Evolutionary conservation across 2,113 vertebrate species (phyloP).

Genomic region (Dicerorhinus sumatrensis): DNA sequence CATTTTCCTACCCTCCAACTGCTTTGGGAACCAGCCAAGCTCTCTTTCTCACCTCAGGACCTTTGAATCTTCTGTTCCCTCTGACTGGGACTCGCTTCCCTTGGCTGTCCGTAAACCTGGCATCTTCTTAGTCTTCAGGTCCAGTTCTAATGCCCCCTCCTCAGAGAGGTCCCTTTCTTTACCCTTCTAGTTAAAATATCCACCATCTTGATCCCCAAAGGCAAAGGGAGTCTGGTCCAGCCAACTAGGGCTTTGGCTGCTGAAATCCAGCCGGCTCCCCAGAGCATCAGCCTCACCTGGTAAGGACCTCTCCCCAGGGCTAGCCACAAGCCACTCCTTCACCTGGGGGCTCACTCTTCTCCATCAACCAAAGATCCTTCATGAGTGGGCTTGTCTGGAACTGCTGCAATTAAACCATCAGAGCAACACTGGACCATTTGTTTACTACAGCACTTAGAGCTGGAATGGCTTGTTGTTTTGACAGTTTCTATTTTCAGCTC

Average conservation of each 20-base stretch:
- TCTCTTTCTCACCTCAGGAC: background rate
- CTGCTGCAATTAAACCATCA: conserved; percentile 61
- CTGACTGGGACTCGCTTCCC: background rate
- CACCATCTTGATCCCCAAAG: background rate
- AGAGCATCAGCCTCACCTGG: background rate
- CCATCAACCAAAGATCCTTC: conserved; percentile 43
- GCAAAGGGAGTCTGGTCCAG: background rate
- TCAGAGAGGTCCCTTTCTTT: background rate
- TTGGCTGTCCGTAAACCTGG: background rate
- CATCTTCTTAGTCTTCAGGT: background rate
- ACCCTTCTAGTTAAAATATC: background rate
- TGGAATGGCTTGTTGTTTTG: conserved; percentile 74
- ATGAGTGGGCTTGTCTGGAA: conserved; percentile 70
- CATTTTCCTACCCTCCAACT: background rate
- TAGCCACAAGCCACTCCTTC: background rate
- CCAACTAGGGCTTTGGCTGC: background rate
- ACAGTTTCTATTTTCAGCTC: conserved; percentile 78
- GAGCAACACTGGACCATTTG: conserved; percentile 69
- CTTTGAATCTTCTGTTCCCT: background rate
- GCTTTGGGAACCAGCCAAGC: background rate
- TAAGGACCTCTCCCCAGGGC: background rate
- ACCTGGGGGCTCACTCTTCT: background rate
- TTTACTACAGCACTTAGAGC: conserved; percentile 78
- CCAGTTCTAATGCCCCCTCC: background rate
- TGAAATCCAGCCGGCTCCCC: background rate